Conservation (phyloP, 1,140 invertebrate genomes). For the Lepeophtheirus salmonis region DNA sequence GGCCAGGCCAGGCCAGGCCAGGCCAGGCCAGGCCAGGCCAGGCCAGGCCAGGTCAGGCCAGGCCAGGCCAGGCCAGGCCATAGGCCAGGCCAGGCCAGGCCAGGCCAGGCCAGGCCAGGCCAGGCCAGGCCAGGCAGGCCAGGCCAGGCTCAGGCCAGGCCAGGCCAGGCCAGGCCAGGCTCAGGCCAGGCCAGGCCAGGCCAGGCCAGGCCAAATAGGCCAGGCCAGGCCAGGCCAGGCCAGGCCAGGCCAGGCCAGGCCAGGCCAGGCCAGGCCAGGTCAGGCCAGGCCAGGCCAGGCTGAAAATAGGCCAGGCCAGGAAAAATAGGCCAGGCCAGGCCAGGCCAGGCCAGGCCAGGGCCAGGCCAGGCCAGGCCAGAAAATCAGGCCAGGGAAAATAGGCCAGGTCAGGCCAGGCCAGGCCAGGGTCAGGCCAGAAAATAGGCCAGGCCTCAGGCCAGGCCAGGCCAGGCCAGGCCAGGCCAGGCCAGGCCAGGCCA, state of each 20-base stretch:
- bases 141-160: slow-evolving; percentile 21
- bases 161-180: slow-evolving; percentile 23
- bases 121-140: slow-evolving; percentile 22
- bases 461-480: slow-evolving; percentile 18
- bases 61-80: slow-evolving; percentile 23
- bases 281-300: slow-evolving; percentile 20
- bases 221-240: slow-evolving; percentile 23
- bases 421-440: slow-evolving; percentile 19
- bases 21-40: slow-evolving; percentile 23
- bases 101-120: slow-evolving; percentile 23
- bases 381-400: slow-evolving; percentile 19
- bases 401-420: slow-evolving; percentile 23
- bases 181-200: slow-evolving; percentile 21
- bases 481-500: slow-evolving; percentile 20
- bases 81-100: slow-evolving; percentile 22
- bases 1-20: slow-evolving; percentile 22
- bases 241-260: slow-evolving; percentile 22
- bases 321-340: slow-evolving; percentile 22
- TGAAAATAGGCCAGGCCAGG: slow-evolving; percentile 21
- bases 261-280: slow-evolving; percentile 22
- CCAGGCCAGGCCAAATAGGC: slow-evolving; percentile 23
- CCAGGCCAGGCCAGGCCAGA: slow-evolving; percentile 22
- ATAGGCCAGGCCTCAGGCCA: slow-evolving; percentile 19
- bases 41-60: slow-evolving; percentile 22
- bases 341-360: slow-evolving; percentile 22